A percentile compares a stretch with the other conserved stretches of the same genome.
Conservation (phyloP, 2,113 vertebrate genomes). For the Neofelis nebulosa region DNA sequence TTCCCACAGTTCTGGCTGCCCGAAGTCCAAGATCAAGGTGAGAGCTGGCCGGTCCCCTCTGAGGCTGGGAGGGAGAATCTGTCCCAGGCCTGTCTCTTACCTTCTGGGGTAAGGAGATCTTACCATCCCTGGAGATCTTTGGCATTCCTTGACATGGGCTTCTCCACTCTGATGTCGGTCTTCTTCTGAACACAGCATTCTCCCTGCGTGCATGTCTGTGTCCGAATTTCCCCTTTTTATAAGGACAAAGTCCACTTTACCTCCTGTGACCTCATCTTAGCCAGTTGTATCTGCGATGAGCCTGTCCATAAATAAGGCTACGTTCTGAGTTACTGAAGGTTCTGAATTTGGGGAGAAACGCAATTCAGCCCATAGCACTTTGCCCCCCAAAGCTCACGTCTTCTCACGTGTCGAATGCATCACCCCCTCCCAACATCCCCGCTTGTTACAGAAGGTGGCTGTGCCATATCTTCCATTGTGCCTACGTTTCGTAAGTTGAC, state of each 20-base stretch:
- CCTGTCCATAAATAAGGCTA: not conserved
- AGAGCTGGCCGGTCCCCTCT: fast-evolving
- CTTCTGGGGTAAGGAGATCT: no score
- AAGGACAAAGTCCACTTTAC: not conserved
- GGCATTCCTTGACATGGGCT: fast-evolving
- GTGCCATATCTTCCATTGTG: fast-evolving
- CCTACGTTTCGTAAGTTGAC: fast-evolving
- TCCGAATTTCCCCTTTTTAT: no score
- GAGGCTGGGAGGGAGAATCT: fast-evolving
- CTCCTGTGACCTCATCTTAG: not conserved
- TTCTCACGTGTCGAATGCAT: not conserved
- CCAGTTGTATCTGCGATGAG: not conserved
- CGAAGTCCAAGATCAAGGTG: not conserved
- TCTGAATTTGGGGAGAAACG: not conserved
- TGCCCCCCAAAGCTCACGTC: fast-evolving
- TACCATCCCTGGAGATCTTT: no score
- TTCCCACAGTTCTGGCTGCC: not conserved
- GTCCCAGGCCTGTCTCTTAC: fast-evolving
- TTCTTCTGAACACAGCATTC: fast-evolving
- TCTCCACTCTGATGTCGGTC: fast-evolving
- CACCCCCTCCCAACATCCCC: not conserved
- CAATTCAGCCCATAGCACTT: not conserved
- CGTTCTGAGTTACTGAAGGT: not conserved
- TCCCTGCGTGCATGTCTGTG: no score
- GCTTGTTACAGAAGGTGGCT: not conserved